These are phyloP conservation scores for Colossoma macropomum DNA, from an alignment of 2,113 vertebrate genomes.

Conservation along the genomic window DNA sequence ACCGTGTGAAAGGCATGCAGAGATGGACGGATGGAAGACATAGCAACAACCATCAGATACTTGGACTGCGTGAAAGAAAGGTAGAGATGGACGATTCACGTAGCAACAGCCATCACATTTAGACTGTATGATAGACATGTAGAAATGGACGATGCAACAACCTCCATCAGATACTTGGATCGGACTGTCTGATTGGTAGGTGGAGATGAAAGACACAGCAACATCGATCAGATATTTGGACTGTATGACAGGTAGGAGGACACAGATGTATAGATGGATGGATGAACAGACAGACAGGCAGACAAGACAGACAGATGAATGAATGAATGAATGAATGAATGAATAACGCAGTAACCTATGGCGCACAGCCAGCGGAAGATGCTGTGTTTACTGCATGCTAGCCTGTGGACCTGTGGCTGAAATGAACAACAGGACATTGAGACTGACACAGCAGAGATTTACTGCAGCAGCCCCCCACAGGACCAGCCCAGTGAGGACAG, in stretches of 20 bases:
- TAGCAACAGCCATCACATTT: no score
- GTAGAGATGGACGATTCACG: no score
- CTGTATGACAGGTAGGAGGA: not conserved
- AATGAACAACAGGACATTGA: not conserved
- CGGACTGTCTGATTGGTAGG: not conserved
- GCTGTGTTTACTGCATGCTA: not conserved
- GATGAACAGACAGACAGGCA: not conserved
- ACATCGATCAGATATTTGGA: not conserved
- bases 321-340: not conserved
- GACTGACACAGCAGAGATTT: not conserved
- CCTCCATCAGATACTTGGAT: no score
- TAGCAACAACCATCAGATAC: no score
- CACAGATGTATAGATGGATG: not conserved
- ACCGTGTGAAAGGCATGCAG: not conserved
- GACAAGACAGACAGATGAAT: not conserved
- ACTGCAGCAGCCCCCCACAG: not conserved
- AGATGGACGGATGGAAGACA: no score
- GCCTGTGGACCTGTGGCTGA: not conserved
- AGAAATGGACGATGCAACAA: no score
- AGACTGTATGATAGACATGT: no score
- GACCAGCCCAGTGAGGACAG: not conserved
- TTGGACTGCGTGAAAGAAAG: no score
- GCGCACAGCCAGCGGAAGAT: not conserved
- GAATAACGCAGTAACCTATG: not conserved
- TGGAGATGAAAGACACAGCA: not conserved